phyloP scores from a whole-genome alignment of 2,797 vertebrate genomes.

The Lutjanus argentimaculatus region DNA sequence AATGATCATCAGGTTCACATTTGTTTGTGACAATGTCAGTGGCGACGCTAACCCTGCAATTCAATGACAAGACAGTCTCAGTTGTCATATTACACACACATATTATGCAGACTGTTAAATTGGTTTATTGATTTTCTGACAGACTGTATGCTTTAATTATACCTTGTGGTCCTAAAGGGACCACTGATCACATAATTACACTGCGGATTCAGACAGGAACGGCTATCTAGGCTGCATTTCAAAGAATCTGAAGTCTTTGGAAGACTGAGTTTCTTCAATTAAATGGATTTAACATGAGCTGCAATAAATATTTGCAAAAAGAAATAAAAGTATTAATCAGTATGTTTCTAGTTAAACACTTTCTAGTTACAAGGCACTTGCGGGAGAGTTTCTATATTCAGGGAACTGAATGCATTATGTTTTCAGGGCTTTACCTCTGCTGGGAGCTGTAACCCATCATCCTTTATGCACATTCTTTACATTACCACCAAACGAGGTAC shows the following conservation, averaged over 20 bases:
- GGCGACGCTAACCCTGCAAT: constrained; percentile 16
- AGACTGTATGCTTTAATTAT: constrained; percentile 62
- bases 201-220: constrained; percentile 21
- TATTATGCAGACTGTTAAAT: constrained; percentile 52
- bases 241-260: constrained; percentile 10
- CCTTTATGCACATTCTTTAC: not conserved
- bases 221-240: not conserved
- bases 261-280: constrained; percentile 1
- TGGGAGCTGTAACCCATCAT: not conserved
- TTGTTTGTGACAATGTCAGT: constrained; percentile 12
- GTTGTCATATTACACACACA: constrained; percentile 53
- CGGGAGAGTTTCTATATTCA: not conserved
- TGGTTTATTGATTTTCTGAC: constrained; percentile 73
- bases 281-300: not conserved
- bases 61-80: constrained; percentile 42
- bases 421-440: not conserved
- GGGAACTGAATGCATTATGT: not conserved
- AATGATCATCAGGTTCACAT: constrained; percentile 8
- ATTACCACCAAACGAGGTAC: constrained; percentile 31
- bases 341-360: not conserved
- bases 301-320: constrained; percentile 3
- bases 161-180: constrained; percentile 46
- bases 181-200: constrained; percentile 54
- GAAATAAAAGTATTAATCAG: not conserved
- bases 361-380: not conserved